Evolutionary conservation across 2,113 vertebrate species (phyloP), one percentile per base, ranked within the genome.

Genomic region (Lynx canadensis): DNA sequence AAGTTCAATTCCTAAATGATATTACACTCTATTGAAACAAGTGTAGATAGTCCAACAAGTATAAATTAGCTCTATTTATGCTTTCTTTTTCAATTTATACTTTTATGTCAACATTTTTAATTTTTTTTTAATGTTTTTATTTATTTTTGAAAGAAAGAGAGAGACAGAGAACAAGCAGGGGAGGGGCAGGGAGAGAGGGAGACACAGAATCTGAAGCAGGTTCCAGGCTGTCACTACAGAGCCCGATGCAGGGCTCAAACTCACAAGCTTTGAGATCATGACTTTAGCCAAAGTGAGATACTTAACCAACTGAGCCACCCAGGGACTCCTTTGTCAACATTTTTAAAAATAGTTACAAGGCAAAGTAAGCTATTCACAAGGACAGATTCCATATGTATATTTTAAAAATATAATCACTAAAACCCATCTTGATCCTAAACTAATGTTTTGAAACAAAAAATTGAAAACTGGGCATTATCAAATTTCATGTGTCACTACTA

Each of bases 211-310:
- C 57, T 60, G 57, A 60, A 60, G 57, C 21, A 60, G 57, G 7
- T 8, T 60, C 57, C 57, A 60, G 21, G 21, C 57, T 23, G 21
- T 60, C 21, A 60, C 3, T 21, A 60, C 57, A 25, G 57, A 60
- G 21, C 8, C 21, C 2, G 0, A 25, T 7, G 57, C 6, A 0
- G 57, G 21, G 21, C 57, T 60, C 8, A 7, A 60, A 60, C 19
- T 60, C 57, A 60, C 18, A 21, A 23, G 57, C 21, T 60, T 60
- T 60, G 57, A 23, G 57, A 60, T 23, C 57, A 60, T 23, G 19
- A 60, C 57, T 23, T 60, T 21, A 60, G 21, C 57, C 8, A 7
- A 57, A 57, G 1, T 60, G 7, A 23, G 21, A 25, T 8, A 3
- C 57, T 60, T 3, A 60, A 60, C 57, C 57, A 8, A 60, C 57